Conservation (phyloP, 2,797 vertebrate species). For the Cyclopterus lumpus region DNA sequence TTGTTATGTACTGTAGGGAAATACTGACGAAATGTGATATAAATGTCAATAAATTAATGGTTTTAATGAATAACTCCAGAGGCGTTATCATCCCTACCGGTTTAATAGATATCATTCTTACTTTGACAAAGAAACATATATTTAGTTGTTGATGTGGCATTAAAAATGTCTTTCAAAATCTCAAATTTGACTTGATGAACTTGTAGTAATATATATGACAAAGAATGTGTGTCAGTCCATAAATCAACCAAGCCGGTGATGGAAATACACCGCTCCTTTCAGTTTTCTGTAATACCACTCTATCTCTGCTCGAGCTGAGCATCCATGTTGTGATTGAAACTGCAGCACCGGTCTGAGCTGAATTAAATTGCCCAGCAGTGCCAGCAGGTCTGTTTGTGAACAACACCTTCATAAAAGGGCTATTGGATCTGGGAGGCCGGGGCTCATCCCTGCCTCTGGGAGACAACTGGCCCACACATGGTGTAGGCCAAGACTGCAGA, state of each 20-base stretch:
- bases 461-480: conserved; percentile 56
- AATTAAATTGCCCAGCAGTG: conserved; percentile 58
- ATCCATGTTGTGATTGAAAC: conserved; percentile 54
- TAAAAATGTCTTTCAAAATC: background rate
- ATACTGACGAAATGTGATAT: background rate
- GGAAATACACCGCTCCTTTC: background rate
- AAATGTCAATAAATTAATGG: background rate
- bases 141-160: background rate
- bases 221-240: background rate
- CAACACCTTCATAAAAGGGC: conserved; percentile 59
- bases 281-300: background rate
- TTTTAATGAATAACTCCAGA: background rate
- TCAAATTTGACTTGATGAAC: background rate
- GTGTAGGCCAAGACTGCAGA: conserved; percentile 43
- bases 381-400: conserved; percentile 60
- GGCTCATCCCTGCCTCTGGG: conserved; percentile 59
- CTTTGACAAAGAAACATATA: background rate
- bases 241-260: background rate
- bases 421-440: conserved; percentile 48
- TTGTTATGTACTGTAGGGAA: background rate
- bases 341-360: conserved; percentile 32
- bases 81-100: background rate
- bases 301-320: conserved; percentile 30
- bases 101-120: background rate
- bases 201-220: background rate